A percentile compares a stretch with the other conserved stretches of the same genome.
These are phyloP conservation scores for Anoplius nigerrimus DNA, from an alignment of 2,888 invertebrate genomes.

Conservation along the genomic window DNA sequence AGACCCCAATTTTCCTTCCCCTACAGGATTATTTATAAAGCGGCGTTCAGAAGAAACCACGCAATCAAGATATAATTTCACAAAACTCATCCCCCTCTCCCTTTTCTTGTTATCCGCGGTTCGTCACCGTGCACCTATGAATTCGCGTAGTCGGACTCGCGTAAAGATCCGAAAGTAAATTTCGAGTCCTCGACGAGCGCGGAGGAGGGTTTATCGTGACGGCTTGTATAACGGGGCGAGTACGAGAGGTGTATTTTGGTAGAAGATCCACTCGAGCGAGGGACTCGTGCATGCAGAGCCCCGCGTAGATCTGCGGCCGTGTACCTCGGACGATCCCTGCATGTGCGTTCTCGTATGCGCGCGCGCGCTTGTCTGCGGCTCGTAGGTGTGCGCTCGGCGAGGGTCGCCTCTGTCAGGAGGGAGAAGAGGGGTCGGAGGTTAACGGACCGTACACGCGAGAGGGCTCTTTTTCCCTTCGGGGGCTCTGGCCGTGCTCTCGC, in stretches of 20 bases:
- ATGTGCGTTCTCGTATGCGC: not conserved
- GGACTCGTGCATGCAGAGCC: constrained; percentile 11
- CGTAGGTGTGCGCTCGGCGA: no score
- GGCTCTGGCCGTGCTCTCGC: constrained; percentile 53
- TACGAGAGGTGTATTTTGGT: constrained; percentile 41
- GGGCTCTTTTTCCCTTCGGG: constrained; percentile 47
- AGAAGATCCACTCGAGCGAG: constrained; percentile 44
- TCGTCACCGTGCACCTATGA: not conserved
- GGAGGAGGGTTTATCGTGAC: constrained; percentile 4
- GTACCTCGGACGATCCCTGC: no score
- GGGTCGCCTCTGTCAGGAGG: not conserved
- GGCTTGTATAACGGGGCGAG: not conserved
- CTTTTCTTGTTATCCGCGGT: not conserved
- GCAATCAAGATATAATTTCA: no score
- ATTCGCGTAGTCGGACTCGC: not conserved
- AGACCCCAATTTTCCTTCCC: no score
- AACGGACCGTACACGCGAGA: constrained; percentile 60
- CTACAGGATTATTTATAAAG: no score
- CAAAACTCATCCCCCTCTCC: no score
- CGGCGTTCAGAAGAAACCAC: no score
- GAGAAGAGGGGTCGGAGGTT: constrained; percentile 52
- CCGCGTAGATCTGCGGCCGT: no score
- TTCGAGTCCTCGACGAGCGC: constrained; percentile 25
- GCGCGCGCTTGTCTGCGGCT: constrained; percentile 8
- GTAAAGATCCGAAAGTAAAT: constrained; percentile 25